These are phyloP conservation scores for Gadus macrocephalus DNA, from an alignment of 2,113 vertebrate species.

Conservation along the genomic window DNA sequence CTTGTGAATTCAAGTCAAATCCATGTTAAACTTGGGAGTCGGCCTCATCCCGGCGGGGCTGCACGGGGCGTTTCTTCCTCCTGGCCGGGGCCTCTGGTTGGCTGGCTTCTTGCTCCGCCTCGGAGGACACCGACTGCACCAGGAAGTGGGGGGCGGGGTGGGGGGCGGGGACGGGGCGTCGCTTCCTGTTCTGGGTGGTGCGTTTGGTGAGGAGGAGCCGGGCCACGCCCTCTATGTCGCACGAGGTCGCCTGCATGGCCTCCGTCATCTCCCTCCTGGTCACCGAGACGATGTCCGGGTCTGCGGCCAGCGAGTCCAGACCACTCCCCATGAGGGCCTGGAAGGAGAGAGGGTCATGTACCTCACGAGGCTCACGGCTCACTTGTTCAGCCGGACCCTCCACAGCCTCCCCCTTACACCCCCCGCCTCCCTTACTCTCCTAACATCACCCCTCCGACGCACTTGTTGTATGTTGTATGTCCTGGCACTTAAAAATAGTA, in stretches of 20 bases:
- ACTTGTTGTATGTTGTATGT: too few relatives aligned
- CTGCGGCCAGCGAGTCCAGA: constrained; percentile 65
- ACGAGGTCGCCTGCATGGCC: constrained; percentile 69
- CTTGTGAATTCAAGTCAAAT: not conserved
- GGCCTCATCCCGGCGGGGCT: constrained; percentile 33
- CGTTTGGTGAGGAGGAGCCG: constrained; percentile 67
- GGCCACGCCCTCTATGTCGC: constrained; percentile 73
- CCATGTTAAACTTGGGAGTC: constrained; percentile 49
- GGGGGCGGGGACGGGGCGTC: constrained; percentile 55
- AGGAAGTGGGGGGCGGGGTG: constrained; percentile 10
- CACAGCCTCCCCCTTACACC: too few relatives aligned
- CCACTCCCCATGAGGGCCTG: constrained; percentile 79
- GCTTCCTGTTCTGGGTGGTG: constrained; percentile 46
- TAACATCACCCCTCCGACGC: too few relatives aligned
- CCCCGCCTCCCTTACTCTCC: too few relatives aligned
- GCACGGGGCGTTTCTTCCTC: constrained; percentile 63
- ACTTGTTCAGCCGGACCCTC: too few relatives aligned
- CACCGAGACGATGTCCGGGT: constrained; percentile 68
- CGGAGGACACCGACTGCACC: not conserved
- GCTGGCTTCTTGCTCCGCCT: constrained; percentile 7
- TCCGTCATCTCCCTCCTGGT: constrained; percentile 76
- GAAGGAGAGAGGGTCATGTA: not conserved
- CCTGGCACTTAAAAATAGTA: too few relatives aligned
- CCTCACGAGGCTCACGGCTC: not conserved
- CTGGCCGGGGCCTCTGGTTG: constrained; percentile 55